Conservation (phyloP, 2,113 vertebrate genomes). For the Parus major region DNA sequence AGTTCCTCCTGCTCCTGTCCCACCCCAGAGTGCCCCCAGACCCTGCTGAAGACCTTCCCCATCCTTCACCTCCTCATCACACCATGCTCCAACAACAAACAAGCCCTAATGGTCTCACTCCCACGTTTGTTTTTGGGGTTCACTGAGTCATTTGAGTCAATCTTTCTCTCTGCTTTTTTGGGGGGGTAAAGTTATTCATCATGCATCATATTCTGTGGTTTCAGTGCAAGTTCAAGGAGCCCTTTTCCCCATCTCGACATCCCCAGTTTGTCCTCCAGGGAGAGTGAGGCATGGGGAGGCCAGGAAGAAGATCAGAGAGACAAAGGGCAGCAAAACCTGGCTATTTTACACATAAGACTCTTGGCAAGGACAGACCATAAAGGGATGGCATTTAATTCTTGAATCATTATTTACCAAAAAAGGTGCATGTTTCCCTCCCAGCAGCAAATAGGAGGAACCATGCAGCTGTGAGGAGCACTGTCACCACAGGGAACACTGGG, state of each 20-base stretch:
- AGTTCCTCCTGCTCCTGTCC: not conserved
- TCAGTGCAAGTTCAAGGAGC: not conserved
- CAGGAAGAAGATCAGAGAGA: not conserved
- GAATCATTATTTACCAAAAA: not conserved
- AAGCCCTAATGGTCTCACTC: not conserved
- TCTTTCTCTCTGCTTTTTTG: not conserved
- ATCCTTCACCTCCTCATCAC: not conserved
- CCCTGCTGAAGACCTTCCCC: not conserved
- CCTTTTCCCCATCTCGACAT: not conserved
- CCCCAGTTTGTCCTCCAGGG: not conserved
- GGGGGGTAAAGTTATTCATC: not conserved
- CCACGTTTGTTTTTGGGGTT: not conserved
- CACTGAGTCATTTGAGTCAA: not conserved
- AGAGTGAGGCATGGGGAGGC: not conserved
- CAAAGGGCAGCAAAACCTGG: not conserved
- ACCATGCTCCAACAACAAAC: not conserved
- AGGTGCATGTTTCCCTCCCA: not conserved
- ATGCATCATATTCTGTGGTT: not conserved
- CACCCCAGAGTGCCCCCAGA: not conserved
- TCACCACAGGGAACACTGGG: accelerated
- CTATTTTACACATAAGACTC: not conserved
- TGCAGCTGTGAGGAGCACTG: not conserved
- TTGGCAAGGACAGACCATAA: not conserved
- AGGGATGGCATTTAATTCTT: not conserved
- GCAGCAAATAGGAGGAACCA: not conserved